Base-by-base conservation (phyloP, 2,888 invertebrate species). In the Metacarcinus magister region DNA sequence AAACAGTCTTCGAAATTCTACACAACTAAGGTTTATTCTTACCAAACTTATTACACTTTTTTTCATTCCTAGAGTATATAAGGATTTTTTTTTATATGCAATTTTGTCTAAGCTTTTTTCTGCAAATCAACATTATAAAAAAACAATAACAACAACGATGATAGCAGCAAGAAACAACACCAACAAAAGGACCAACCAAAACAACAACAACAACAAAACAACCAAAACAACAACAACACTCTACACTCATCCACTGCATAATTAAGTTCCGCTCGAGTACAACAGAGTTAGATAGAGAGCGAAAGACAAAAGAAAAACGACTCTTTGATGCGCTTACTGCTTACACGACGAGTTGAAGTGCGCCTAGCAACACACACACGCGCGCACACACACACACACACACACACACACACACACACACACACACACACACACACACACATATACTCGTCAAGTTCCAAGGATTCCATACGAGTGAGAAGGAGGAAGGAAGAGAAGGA, bases 401-500 rank as follows among this genome's bases (percentile, higher is more conserved):
- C 82, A 32, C 82, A 82, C 82, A 82, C 82, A 82, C 82, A 82
- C 82, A 82, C 82, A 32, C 82, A 82, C 82, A 82, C 32, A 82
- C 82, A 82, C 82, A 82, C 82, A 82, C 82, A 82, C 82, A 82
- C 32, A 82, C 82, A 82, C 82, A 82, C 82, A 82, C 32, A 32
- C 82, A 32, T 23, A 82, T 32, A 82, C 32, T 10, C 82, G 28
- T 82, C 28, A 82, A 82, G 82, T 82, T 82, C 82, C 32, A 28
- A 82, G 32, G 82, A 82, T 82, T n/a, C 82, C 82, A 32, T 10
- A 82, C 5, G 82, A 28, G 82, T 10, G 19, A 19, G n/a, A n/a
- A 19, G 23, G 67, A 23, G 13, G 23, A 19, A 16, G 67, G 19
- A 16, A 3, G 19, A 16, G 67, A 67, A 16, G 67, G 19, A 16